Evolutionary conservation across 1,140 invertebrate genomes (phyloP).

Genomic region (Drosophila obscura): DNA sequence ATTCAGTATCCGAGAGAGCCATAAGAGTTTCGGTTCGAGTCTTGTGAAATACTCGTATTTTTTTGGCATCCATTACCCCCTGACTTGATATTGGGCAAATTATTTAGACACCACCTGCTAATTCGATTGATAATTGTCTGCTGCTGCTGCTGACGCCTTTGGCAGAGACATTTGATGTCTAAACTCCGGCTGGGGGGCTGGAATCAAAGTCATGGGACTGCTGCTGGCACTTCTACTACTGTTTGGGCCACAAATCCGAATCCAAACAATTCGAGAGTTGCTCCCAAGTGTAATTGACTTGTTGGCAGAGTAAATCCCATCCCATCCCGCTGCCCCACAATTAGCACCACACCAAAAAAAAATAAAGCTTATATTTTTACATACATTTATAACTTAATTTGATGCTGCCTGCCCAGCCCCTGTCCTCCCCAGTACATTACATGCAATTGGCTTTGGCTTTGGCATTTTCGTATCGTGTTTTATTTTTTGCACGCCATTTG

Average conservation of each 20-base stretch:
- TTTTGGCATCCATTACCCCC: slow-evolving; percentile 12
- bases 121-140: slow-evolving; percentile 21
- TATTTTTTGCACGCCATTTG: slow-evolving; percentile 34
- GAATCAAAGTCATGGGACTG: slow-evolving; percentile 73
- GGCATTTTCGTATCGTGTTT: slow-evolving; percentile 19
- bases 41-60: slow-evolving; percentile 26
- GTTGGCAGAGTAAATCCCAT: slow-evolving; percentile 65
- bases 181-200: slow-evolving; percentile 21
- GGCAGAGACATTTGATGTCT: slow-evolving; percentile 29
- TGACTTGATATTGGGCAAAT: slow-evolving; percentile 24
- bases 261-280: slow-evolving; percentile 20
- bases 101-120: slow-evolving; percentile 21
- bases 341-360: slow-evolving; percentile 54
- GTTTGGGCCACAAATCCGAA: slow-evolving; percentile 1
- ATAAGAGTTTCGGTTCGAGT: background rate
- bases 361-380: slow-evolving; percentile 34
- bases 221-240: background rate
- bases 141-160: slow-evolving; percentile 26
- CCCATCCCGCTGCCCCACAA: slow-evolving; percentile 46
- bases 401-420: slow-evolving; percentile 21
- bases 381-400: slow-evolving; percentile 70
- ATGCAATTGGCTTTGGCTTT: slow-evolving; percentile 46
- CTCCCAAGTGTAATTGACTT: slow-evolving; percentile 60
- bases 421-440: background rate
- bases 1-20: slow-evolving; percentile 11